phyloP scores from a whole-genome alignment of 2,888 invertebrate genomes.

The Patella depressa region DNA sequence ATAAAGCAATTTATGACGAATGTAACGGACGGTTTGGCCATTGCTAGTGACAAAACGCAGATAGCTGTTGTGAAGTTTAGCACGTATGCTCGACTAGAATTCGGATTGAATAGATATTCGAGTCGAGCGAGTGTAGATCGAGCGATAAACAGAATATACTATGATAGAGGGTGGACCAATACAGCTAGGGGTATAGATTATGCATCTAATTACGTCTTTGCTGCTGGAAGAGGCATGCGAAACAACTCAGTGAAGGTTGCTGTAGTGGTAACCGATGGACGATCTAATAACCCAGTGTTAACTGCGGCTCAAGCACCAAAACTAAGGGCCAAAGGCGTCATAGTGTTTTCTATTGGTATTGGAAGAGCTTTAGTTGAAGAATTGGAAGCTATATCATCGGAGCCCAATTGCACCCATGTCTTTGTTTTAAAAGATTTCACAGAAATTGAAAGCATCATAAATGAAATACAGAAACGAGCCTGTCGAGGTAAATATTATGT shows the following conservation, averaged over 20 bases:
- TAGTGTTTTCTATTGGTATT: conserved; percentile 28
- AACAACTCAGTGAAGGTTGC: conserved; percentile 16
- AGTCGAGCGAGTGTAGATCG: not conserved
- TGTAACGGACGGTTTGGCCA: conserved; percentile 19
- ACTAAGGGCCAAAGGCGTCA: conserved; percentile 18
- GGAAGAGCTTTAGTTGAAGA: conserved; percentile 25
- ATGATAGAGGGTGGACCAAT: not conserved
- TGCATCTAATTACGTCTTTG: conserved; percentile 5
- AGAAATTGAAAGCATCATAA: conserved; percentile 26
- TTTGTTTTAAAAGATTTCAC: conserved; percentile 24
- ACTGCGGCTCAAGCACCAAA: conserved; percentile 4
- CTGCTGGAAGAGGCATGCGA: not conserved
- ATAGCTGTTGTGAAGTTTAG: conserved; percentile 15
- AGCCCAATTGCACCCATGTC: conserved; percentile 23
- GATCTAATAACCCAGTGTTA: not conserved
- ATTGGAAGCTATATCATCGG: conserved; percentile 21
- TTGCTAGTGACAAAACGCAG: conserved; percentile 5
- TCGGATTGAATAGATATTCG: conserved; percentile 12
- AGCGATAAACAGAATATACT: not conserved
- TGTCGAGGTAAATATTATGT: conserved; percentile 18
- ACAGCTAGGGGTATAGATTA: conserved; percentile 14
- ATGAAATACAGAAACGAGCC: conserved; percentile 26
- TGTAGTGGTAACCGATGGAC: conserved; percentile 24
- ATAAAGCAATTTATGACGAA: conserved; percentile 15
- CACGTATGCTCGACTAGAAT: not conserved